A percentile compares a stretch with the other conserved stretches of the same genome.
phyloP scores from a whole-genome alignment of 2,797 vertebrate species.

The Siniperca scherzeri region DNA sequence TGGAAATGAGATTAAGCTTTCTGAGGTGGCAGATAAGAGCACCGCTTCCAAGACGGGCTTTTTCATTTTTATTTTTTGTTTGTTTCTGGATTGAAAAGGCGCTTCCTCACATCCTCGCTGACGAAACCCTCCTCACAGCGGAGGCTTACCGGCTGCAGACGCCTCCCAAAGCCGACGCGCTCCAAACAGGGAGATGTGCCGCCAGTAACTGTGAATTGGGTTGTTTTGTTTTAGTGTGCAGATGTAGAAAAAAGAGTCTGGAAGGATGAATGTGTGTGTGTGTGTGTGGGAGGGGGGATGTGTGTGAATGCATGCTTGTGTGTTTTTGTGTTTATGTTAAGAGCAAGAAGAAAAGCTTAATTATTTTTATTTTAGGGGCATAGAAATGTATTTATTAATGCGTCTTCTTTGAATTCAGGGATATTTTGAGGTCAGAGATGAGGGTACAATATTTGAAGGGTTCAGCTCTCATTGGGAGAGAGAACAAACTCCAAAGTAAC shows the following conservation, averaged over 20 bases:
- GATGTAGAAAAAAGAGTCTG: not conserved
- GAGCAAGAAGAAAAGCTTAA: constrained; percentile 2
- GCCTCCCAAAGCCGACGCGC: constrained; percentile 7
- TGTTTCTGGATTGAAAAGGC: constrained; percentile 18
- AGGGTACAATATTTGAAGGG: not conserved
- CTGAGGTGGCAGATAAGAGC: constrained; percentile 36
- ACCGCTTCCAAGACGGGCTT: not conserved
- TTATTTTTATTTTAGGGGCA: not conserved
- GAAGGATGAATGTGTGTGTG: not conserved
- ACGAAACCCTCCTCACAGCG: not conserved
- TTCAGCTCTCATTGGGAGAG: not conserved
- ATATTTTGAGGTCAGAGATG: not conserved
- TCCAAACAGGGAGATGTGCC: constrained; percentile 4
- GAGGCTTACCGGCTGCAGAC: constrained; percentile 12
- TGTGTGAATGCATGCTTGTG: not conserved
- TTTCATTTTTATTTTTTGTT: not conserved
- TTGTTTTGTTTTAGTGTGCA: constrained; percentile 32
- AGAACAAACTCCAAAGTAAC: not conserved
- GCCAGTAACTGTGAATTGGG: not conserved
- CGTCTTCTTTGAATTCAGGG: not conserved
- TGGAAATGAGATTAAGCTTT: constrained; percentile 44
- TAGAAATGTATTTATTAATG: not conserved
- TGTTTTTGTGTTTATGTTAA: constrained; percentile 1
- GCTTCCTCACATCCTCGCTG: not conserved
- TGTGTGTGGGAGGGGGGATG: not conserved